Conservation (phyloP, 2,797 vertebrate genomes). For the Sebastes miniatus region DNA sequence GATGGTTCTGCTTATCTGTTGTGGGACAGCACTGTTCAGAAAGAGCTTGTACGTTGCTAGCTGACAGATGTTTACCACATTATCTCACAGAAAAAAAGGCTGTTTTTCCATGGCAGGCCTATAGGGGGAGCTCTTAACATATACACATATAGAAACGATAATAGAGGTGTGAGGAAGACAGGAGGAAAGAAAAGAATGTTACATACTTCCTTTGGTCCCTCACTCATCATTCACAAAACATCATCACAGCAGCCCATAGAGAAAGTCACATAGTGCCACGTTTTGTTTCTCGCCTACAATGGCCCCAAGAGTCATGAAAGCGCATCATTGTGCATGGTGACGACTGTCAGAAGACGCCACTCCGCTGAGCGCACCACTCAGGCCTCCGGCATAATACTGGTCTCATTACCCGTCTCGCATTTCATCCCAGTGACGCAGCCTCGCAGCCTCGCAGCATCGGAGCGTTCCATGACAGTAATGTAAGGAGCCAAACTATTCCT, state of each 20-base stretch:
- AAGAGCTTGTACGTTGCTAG: neutral
- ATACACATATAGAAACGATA: rapidly evolving
- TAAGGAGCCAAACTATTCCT: constrained; percentile 4
- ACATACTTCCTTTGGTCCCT: neutral
- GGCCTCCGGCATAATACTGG: constrained; percentile 26
- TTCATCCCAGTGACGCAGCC: constrained; percentile 33
- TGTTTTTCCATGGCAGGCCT: neutral
- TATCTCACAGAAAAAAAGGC: neutral
- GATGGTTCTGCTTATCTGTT: neutral
- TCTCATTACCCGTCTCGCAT: constrained; percentile 16
- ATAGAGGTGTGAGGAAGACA: neutral
- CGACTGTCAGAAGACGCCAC: constrained; percentile 10
- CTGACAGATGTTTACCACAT: neutral
- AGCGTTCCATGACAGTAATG: neutral
- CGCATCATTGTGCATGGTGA: constrained; percentile 54
- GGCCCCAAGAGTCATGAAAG: constrained; percentile 34
- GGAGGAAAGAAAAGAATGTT: neutral
- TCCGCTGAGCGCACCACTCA: constrained; percentile 1
- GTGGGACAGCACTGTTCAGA: neutral
- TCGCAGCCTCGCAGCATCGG: neutral
- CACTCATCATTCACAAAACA: neutral
- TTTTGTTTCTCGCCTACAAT: constrained; percentile 34
- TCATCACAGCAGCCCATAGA: constrained; percentile 1
- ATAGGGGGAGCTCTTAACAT: constrained; percentile 36
- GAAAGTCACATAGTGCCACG: constrained; percentile 5